A percentile compares a stretch with the other conserved stretches of the same genome.
Conservation (phyloP, 2,888 invertebrate species). For the Tipula unca region DNA sequence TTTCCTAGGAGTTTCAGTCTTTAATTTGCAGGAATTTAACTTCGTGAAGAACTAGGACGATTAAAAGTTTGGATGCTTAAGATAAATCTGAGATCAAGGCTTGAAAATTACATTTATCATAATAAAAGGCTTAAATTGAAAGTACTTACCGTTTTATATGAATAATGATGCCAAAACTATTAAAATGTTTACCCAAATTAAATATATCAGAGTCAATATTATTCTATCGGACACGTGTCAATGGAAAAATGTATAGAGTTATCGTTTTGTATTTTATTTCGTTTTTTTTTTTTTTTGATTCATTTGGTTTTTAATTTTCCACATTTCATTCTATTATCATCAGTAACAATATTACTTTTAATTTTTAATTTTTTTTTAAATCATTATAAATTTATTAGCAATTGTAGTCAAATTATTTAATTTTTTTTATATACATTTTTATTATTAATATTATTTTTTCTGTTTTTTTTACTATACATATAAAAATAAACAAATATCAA, state of each 20-base stretch:
- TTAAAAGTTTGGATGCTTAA: too few relatives aligned
- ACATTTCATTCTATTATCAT: background rate
- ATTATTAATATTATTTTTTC: background rate
- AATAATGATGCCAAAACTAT: too few relatives aligned
- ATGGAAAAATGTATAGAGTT: background rate
- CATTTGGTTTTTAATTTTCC: background rate
- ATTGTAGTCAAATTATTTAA: conserved; percentile 14
- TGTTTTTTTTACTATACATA: conserved; percentile 8
- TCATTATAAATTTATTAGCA: conserved; percentile 14
- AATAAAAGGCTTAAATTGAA: too few relatives aligned
- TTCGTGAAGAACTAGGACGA: too few relatives aligned
- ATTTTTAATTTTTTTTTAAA: conserved; percentile 1
- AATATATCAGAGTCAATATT: too few relatives aligned
- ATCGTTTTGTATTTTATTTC: background rate
- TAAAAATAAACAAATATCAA: conserved; percentile 14
- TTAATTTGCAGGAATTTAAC: too few relatives aligned
- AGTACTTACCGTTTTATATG: too few relatives aligned
- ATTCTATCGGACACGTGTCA: background rate
- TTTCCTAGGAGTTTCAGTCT: too few relatives aligned
- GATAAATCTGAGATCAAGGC: too few relatives aligned
- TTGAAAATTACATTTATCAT: too few relatives aligned
- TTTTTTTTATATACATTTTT: background rate
- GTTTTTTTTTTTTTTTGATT: background rate
- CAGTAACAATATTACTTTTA: background rate
- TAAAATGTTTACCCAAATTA: too few relatives aligned